phyloP scores from a whole-genome alignment of 2,797 vertebrate species.

The Salmo trutta region DNA sequence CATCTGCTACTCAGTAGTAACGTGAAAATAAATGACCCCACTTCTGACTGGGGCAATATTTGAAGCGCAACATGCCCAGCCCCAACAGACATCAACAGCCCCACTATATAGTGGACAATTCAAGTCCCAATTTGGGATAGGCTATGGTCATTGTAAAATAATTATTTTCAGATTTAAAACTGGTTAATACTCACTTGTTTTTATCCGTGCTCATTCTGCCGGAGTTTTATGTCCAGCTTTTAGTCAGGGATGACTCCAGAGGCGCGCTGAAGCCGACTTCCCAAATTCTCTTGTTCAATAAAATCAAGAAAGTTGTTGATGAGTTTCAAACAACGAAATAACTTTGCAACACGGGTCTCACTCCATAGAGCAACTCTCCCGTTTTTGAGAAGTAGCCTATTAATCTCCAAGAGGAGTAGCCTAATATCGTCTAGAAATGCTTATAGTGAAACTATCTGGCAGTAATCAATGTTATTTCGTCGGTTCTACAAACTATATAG shows the following conservation, averaged over 20 bases:
- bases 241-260: conserved; percentile 1
- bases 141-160: not conserved
- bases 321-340: not conserved
- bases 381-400: not conserved
- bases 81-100: not conserved
- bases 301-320: not conserved
- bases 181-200: conserved; percentile 73
- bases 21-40: conserved; percentile 19
- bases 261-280: not conserved
- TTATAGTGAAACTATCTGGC: conserved; percentile 26
- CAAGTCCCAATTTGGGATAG: not conserved
- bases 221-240: conserved; percentile 5
- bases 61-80: not conserved
- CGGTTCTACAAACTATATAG: conserved; percentile 26
- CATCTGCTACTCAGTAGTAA: not conserved
- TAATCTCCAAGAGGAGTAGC: not conserved
- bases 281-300: conserved; percentile 6
- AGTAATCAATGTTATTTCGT: conserved; percentile 37
- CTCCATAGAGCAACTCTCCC: not conserved
- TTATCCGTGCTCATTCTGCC: conserved; percentile 74
- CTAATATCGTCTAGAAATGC: not conserved
- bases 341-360: not conserved
- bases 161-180: not conserved
- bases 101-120: not conserved
- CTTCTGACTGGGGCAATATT: conserved; percentile 1